Evolutionary conservation across 2,888 invertebrate species (phyloP), one percentile per base, ranked within the genome.

Genomic region (Xylophagus ater): DNA sequence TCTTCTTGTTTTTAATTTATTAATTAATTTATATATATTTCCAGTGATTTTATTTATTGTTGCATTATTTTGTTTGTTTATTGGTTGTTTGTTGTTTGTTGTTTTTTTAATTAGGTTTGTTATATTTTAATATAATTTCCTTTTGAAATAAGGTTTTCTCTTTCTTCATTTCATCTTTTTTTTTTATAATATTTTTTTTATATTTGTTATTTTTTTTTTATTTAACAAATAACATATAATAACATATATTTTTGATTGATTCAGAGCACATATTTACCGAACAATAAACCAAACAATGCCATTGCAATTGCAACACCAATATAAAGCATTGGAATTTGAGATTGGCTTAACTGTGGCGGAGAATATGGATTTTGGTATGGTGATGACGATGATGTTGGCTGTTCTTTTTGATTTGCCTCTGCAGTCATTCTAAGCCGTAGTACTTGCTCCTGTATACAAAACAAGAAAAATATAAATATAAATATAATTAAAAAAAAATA

Each of bases 241-340:
- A 31, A 36, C 37, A 43, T 43, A 40, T 41, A 32, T 60, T 60
- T 56, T 48, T 52, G 52, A 53, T 52, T 54, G 59, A 70, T 78
- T 83, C 80, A 85, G 72, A 84, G 80, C 67, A 81, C 67, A 68
- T 78, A 82, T 69, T 84, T 85, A 62, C 84, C 84, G 63, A 84
- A 69, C 62, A 84, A 69, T 59, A 84, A 72, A 60, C 84, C 82
- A 59, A 83, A 62, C 49, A 84, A 60, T 51, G 77, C 78, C 67
- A 80, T 73, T 54, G 73, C 71, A 54, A 84, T 60, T 48, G 79
- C 78, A 51, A 76, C 65, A 52, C 71, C 73, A 51, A 83, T 65
- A 68, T 74, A 77, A 48, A 78, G 71, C 68, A 72, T 64, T 50
- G 73, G 68, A 56, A 70, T 62, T 51, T 68, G 74, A 56, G 70